Evolutionary conservation across 2,888 invertebrate genomes (phyloP), one percentile per base, ranked within the genome.

Genomic region (Ornithoptera alexandrae): DNA sequence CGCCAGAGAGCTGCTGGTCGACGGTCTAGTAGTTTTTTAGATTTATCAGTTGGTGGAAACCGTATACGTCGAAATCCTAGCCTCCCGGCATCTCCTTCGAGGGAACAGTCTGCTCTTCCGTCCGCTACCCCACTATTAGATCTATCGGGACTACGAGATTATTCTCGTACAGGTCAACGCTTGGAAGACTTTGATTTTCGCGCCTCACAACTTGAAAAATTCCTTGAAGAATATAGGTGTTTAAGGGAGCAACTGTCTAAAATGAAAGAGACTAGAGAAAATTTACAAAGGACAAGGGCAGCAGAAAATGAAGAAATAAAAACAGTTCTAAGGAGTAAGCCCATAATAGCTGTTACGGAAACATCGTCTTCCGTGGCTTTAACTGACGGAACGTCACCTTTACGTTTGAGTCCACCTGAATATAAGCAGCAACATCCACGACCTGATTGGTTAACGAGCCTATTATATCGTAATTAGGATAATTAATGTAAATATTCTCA

Each of bases 251-350:
- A 97, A 83, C 88, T 97, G 73, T 96, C 95, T 71, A 95, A 95
- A 82, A 96, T 97, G 96, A 96, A 96, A 79, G 95, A 96, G 79
- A 95, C 95, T 30, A 94, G 96, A 80, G 96, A 96, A 76, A 95
- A 94, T 74, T 92, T 96, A 77, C 91, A 92, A 78, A 83, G 88
- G 72, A 88, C 84, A 65, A 81, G 88, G 72, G 90, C 89, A 42
- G 88, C 81, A 69, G 93, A 93, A 57, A 93, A 93, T 77, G 93
- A 93, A 62, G 93, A 93, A 72, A 78, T 93, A 20, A 90, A 93
- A 76, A 90, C 94, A 3, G 93, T 93, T 75, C 80, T 94, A 24
- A 95, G 94, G 82, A 93, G 93, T 22, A 94, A 94, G 78, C 92
- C 94, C 18, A 90, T 88, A 74, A 85, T 92, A 77, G 91, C 93